These are phyloP conservation scores for Dinocampus coccinellae DNA, from an alignment of 2,888 invertebrate species.

Conservation along the genomic window DNA sequence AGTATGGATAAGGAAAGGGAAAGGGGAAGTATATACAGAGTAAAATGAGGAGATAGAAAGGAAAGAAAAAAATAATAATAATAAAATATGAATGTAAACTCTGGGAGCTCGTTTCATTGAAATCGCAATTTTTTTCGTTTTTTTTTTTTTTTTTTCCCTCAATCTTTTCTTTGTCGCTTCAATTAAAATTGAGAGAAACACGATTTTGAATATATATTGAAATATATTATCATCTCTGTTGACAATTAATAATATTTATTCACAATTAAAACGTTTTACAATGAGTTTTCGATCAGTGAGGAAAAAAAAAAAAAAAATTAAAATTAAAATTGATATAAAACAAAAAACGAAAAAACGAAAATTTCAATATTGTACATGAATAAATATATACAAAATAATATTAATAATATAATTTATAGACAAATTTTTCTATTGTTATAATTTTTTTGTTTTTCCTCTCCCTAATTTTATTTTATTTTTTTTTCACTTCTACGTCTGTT, in stretches of 20 bases:
- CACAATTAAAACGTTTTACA: not conserved
- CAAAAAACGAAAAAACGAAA: too few species aligned
- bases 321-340: too few species aligned
- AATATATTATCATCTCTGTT: not conserved
- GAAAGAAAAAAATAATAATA: too few species aligned
- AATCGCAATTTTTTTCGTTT: slow-evolving; percentile 6
- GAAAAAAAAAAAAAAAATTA: too few species aligned
- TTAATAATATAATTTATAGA: too few species aligned
- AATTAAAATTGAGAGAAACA: not conserved
- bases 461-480: too few species aligned
- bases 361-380: too few species aligned
- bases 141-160: not conserved
- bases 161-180: not conserved
- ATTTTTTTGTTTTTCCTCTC: too few species aligned
- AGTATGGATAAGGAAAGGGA: not conserved
- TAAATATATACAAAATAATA: too few species aligned
- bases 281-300: not conserved
- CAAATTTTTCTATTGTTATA: too few species aligned
- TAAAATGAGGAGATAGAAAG: not conserved
- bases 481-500: too few species aligned
- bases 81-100: slow-evolving; percentile 3
- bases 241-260: not conserved
- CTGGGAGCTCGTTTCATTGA: slow-evolving; percentile 7
- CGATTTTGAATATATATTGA: slow-evolving; percentile 4
- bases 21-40: not conserved